These are phyloP conservation scores for Sprattus sprattus DNA, from an alignment of 2,113 vertebrate genomes.

Conservation along the genomic window DNA sequence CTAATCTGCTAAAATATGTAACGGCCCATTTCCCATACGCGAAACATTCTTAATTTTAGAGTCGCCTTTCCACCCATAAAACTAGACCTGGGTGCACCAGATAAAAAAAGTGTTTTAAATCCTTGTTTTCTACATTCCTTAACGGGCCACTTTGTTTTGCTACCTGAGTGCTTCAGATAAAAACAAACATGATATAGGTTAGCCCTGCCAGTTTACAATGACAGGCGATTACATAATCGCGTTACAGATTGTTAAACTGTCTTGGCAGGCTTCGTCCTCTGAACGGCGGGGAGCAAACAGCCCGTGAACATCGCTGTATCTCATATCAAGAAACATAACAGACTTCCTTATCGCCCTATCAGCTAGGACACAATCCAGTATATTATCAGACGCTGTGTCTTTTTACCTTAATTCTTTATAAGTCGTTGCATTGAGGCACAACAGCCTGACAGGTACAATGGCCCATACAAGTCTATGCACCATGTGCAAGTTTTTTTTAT, in stretches of 20 bases:
- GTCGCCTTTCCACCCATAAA: not conserved
- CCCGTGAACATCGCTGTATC: constrained; percentile 8
- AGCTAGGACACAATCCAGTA: not conserved
- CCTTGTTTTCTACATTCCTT: not conserved
- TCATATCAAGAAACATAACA: not conserved
- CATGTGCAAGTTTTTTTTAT: not conserved
- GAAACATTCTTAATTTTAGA: not conserved
- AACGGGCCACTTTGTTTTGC: not conserved
- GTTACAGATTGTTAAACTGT: constrained; percentile 31
- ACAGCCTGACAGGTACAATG: not conserved
- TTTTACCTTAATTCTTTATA: not conserved
- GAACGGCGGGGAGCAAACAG: constrained; percentile 4
- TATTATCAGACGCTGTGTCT: not conserved
- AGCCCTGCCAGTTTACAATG: not conserved
- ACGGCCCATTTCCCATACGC: not conserved
- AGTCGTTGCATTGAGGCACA: not conserved
- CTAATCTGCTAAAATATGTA: not conserved
- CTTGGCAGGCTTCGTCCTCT: constrained; percentile 34
- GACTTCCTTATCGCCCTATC: not conserved
- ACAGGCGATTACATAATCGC: constrained; percentile 39
- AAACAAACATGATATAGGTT: not conserved
- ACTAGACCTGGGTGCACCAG: not conserved
- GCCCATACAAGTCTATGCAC: not conserved
- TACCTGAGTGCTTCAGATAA: not conserved
- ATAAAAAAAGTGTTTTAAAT: not conserved